Base-by-base conservation (phyloP, 1,140 invertebrate species). In the Drosophila pseudoobscura region DNA sequence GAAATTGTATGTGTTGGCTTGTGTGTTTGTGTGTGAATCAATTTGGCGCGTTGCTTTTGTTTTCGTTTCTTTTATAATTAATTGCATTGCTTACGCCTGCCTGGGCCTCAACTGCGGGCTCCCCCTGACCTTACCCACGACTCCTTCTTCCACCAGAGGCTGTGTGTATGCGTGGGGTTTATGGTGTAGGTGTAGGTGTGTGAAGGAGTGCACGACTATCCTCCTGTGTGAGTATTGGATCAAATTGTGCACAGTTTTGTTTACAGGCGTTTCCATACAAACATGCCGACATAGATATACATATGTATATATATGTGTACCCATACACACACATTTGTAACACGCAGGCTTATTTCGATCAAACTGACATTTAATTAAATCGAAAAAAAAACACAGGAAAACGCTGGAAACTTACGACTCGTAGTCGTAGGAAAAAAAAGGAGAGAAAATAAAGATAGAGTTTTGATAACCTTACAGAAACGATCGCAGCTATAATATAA, bases 21-120 rank as follows among this genome's bases (percentile, higher is more conserved):
- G 43, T 60, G 62, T 51, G 47, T 29, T 29, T 9, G 46, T 24
- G 75, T 9, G 46, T 24, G 75, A 84, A 75, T 83, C 75, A 83
- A 83, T 82, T 82, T 82, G 59, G 70, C 59, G 63, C 70, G 64
- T 76, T 82, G 79, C 82, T 87, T 85, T 85, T 85, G 78, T 87
- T 85, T 85, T 87, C 64, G 58, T 87, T 85, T 85, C 70, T 77
- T 85, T 87, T 87, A 84, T 80, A 87, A 87, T 87, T 85, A 85
- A 85, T 85, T 85, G 82, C 82, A 85, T 85, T 85, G 82, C 82
- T 85, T 68, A 80, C 82, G 82, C 74, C 66, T 80, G 74, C 78
- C 58, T 87, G 78, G 46, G 56, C 43, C 49, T 58, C 74, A 78
- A 64, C 66, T 71, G 70, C 55, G 59, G 55, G 74, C 49, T 50